Conservation (phyloP, 2,797 vertebrate species). For the Tiaroga cobitis region DNA sequence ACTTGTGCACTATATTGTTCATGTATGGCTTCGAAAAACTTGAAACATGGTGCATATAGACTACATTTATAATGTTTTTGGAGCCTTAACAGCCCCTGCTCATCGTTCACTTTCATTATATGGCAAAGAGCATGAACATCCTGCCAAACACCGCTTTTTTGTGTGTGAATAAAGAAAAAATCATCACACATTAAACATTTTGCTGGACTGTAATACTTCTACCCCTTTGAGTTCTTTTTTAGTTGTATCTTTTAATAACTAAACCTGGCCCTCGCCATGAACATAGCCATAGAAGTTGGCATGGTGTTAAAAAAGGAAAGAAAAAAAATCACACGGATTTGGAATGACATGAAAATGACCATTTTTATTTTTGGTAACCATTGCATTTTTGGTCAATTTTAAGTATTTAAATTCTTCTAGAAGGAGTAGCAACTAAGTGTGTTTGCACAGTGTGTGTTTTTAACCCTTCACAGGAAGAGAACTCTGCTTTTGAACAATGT, state of each 20-base stretch:
- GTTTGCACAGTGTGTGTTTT: constrained; percentile 17
- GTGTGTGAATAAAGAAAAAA: not conserved
- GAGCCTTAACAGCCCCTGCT: not conserved
- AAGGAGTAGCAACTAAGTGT: not conserved
- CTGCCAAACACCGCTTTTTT: not conserved
- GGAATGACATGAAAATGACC: not conserved
- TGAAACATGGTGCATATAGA: too few relatives aligned
- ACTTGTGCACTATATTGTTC: not conserved
- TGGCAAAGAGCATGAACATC: not conserved
- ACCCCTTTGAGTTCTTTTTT: too few relatives aligned
- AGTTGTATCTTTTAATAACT: too few relatives aligned
- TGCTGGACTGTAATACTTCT: too few relatives aligned
- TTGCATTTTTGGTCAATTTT: not conserved
- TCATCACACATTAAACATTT: not conserved
- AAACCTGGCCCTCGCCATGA: not conserved
- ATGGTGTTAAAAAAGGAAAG: not conserved
- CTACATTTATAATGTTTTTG: too few relatives aligned
- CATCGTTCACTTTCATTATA: not conserved
- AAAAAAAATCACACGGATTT: not conserved
- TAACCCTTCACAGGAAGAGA: constrained; percentile 66
- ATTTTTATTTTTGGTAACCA: not conserved
- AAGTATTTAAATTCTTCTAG: not conserved
- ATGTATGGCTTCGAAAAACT: not conserved
- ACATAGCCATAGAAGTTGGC: not conserved
- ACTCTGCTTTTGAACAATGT: constrained; percentile 75